phyloP scores from a whole-genome alignment of 2,113 vertebrate genomes.

The Grallaria varia region DNA sequence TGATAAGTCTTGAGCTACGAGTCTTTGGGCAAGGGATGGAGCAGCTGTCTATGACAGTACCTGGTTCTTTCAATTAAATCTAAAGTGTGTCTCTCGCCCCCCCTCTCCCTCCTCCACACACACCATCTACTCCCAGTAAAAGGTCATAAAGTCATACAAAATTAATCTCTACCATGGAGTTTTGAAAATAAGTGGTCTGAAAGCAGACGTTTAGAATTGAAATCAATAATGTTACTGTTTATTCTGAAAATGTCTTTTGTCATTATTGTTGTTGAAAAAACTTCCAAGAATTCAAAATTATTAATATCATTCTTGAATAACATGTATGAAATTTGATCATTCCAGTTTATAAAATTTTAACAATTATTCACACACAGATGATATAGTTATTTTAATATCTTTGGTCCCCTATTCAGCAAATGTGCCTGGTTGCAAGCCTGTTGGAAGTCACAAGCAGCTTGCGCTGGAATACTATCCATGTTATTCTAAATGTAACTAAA shows the following conservation, averaged over 20 bases:
- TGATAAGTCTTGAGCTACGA: neutral
- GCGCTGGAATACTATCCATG: neutral
- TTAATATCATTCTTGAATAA: neutral
- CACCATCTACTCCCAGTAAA: accelerated
- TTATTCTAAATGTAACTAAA: neutral
- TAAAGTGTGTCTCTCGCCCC: neutral
- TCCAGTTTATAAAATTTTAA: neutral
- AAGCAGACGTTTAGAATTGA: neutral
- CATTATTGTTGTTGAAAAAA: neutral
- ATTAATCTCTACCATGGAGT: neutral
- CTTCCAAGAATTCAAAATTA: neutral
- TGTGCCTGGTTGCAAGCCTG: neutral
- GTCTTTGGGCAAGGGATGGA: neutral
- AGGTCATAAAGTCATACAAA: neutral
- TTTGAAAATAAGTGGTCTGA: neutral
- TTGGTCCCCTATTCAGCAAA: neutral
- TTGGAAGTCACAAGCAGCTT: neutral
- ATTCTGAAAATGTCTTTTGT: neutral
- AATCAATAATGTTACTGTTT: neutral
- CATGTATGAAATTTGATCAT: neutral
- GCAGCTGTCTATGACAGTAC: neutral
- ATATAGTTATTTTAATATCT: neutral
- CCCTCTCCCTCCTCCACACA: accelerated
- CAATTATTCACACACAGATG: neutral
- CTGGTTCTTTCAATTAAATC: neutral